Conservation (phyloP, 2,888 invertebrate genomes). For the Trisateles emortualis region DNA sequence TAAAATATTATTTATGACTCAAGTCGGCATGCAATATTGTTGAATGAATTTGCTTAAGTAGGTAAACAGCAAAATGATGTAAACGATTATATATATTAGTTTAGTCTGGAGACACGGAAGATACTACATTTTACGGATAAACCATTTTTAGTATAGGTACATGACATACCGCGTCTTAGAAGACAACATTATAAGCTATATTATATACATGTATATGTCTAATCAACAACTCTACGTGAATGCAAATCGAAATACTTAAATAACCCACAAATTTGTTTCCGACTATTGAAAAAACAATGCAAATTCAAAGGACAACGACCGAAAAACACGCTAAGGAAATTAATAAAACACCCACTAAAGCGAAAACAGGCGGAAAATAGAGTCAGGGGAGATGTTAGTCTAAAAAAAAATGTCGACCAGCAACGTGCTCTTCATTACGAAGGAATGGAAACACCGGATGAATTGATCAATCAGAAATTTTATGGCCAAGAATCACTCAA, state of each 20-base stretch:
- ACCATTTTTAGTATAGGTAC: too few species aligned
- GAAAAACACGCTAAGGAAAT: conserved; percentile 68
- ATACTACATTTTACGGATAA: too few species aligned
- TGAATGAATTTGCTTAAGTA: too few species aligned
- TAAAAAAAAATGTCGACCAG: conserved; percentile 69
- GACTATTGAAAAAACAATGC: conserved; percentile 61
- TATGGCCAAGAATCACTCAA: conserved; percentile 86
- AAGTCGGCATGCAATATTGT: too few species aligned
- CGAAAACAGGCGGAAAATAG: conserved; percentile 83
- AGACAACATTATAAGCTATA: too few species aligned
- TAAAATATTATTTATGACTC: too few species aligned
- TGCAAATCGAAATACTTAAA: conserved; percentile 26
- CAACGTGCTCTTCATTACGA: conserved; percentile 83
- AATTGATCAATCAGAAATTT: conserved; percentile 87
- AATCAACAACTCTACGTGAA: conserved; percentile 6
- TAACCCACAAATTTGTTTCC: conserved; percentile 66
- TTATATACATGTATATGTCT: too few species aligned
- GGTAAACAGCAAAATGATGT: too few species aligned
- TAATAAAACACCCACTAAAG: conserved; percentile 84
- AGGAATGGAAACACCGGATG: conserved; percentile 81
- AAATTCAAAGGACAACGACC: conserved; percentile 50
- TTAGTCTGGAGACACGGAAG: too few species aligned
- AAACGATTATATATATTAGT: too few species aligned
- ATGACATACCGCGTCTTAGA: too few species aligned
- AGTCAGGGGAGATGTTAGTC: conserved; percentile 60